Percentiles rank a stretch among this genome's conserved stretches.
Evolutionary conservation across 2,888 invertebrate genomes (phyloP).

Genomic region (Polyploca ridens): DNA sequence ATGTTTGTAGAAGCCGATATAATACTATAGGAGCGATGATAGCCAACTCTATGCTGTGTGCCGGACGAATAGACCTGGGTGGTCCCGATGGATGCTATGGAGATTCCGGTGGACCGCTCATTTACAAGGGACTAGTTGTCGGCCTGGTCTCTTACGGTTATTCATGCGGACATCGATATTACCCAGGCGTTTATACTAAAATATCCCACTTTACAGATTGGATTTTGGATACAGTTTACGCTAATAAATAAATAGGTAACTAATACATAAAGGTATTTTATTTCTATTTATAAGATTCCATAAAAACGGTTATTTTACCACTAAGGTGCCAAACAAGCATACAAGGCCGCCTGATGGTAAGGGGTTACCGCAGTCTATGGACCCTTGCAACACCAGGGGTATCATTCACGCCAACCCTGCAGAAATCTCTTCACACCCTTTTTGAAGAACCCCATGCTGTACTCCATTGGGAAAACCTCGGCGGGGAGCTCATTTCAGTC

Average conservation of each 20-base stretch:
- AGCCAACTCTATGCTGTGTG: constrained; percentile 73
- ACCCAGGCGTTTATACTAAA: constrained; percentile 77
- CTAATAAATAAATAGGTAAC: constrained; percentile 67
- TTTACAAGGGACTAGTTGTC: constrained; percentile 73
- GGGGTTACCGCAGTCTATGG: too few species aligned
- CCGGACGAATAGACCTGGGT: constrained; percentile 64
- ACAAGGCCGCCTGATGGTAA: too few species aligned
- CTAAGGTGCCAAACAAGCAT: too few species aligned
- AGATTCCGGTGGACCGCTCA: constrained; percentile 74
- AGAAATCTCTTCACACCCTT: too few species aligned
- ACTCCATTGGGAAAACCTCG: too few species aligned
- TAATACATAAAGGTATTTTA: too few species aligned
- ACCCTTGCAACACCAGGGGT: too few species aligned
- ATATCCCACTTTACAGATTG: constrained; percentile 72
- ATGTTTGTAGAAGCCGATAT: constrained; percentile 62
- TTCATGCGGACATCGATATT: constrained; percentile 71
- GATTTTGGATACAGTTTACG: constrained; percentile 65
- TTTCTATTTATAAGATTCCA: too few species aligned
- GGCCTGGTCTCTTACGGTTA: constrained; percentile 77
- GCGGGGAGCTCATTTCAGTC: too few species aligned
- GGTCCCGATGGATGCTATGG: constrained; percentile 77
- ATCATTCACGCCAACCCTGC: too few species aligned
- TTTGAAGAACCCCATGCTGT: too few species aligned
- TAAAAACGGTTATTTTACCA: too few species aligned
- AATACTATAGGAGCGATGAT: constrained; percentile 63